phyloP scores from a whole-genome alignment of 1,140 invertebrate species.

The Dendroctonus valens region DNA sequence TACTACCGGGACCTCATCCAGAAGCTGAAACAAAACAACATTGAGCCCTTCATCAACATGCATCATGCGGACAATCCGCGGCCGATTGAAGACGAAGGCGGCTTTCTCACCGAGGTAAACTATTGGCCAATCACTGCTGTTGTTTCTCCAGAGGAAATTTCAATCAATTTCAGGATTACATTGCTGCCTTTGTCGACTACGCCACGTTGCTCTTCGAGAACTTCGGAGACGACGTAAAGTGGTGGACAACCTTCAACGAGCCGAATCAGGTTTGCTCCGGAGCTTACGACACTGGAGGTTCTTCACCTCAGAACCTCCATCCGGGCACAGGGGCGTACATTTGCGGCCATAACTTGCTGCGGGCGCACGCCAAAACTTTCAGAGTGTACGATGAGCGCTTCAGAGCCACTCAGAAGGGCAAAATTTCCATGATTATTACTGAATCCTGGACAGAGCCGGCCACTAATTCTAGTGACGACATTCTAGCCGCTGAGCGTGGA shows the following conservation, averaged over 20 bases:
- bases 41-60: conserved; percentile 64
- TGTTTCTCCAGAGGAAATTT: no score
- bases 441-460: conserved; percentile 13
- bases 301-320: conserved; percentile 38
- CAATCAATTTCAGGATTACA: conserved; percentile 39
- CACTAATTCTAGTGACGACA: conserved; percentile 7
- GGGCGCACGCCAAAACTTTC: conserved; percentile 40
- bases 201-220: conserved; percentile 58
- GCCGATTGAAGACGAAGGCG: conserved; percentile 55
- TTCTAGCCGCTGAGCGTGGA: conserved; percentile 6
- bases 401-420: conserved; percentile 36
- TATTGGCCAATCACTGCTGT: no score
- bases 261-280: conserved; percentile 60
- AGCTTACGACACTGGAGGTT: conserved; percentile 31
- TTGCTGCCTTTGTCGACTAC: conserved; percentile 61
- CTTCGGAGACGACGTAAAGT: conserved; percentile 61
- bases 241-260: conserved; percentile 74
- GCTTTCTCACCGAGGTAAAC: conserved; percentile 9
- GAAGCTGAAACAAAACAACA: conserved; percentile 54
- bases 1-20: conserved; percentile 61
- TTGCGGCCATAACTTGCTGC: conserved; percentile 40
- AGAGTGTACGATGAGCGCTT: conserved; percentile 40
- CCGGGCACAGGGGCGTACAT: conserved; percentile 40
- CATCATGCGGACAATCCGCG: conserved; percentile 72
- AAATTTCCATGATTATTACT: conserved; percentile 1